Percentiles rank a stretch among this genome's conserved stretches.
Evolutionary conservation across 2,888 invertebrate genomes (phyloP).

Genomic region (Bellardia bayeri): DNA sequence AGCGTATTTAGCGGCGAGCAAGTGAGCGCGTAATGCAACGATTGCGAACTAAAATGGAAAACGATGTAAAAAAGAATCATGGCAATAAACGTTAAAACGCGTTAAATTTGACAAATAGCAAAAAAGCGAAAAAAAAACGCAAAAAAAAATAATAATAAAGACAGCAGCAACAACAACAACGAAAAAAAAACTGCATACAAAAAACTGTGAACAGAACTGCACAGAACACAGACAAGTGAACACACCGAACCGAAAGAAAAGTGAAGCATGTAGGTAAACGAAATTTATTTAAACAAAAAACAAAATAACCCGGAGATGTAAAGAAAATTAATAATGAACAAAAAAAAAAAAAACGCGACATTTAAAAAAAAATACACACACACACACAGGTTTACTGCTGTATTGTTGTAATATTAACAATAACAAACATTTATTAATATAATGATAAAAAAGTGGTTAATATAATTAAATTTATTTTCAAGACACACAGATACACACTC

Average conservation of each 20-base stretch:
- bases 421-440: constrained; percentile 34
- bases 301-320: constrained; percentile 68
- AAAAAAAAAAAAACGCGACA: constrained; percentile 37
- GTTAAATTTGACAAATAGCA: constrained; percentile 74
- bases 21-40: constrained; percentile 74
- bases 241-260: constrained; percentile 69
- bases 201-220: constrained; percentile 69
- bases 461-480: neutral
- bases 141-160: constrained; percentile 53
- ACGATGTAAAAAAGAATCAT: constrained; percentile 74
- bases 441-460: constrained; percentile 46
- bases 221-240: constrained; percentile 65
- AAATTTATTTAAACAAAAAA: constrained; percentile 68
- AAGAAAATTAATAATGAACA: constrained; percentile 65
- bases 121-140: constrained; percentile 56
- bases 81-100: constrained; percentile 74
- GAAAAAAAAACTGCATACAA: constrained; percentile 57
- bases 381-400: neutral
- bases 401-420: constrained; percentile 43
- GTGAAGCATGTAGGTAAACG: constrained; percentile 72
- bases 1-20: constrained; percentile 74
- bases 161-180: constrained; percentile 53
- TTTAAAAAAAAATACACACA: constrained; percentile 29
- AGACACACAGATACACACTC: constrained; percentile 15
- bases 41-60: constrained; percentile 74